These are phyloP conservation scores for Uromys caudimaculatus DNA, from an alignment of 2,797 vertebrate genomes.

Conservation along the genomic window DNA sequence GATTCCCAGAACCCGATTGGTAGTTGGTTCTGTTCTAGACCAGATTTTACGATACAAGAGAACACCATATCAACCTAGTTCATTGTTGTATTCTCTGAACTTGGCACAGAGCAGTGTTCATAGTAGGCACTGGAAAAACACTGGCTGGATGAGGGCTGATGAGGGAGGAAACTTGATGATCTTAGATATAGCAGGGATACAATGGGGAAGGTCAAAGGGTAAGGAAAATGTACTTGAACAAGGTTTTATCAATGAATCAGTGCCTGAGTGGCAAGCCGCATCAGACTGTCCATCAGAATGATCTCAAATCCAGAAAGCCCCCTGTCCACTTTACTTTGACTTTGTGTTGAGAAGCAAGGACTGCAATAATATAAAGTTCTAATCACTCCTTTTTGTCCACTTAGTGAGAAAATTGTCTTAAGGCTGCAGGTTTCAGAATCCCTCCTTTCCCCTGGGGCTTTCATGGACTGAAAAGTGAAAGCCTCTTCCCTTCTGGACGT, in stretches of 20 bases:
- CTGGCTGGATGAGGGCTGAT: background rate
- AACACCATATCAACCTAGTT: background rate
- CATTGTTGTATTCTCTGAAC: background rate
- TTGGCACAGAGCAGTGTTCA: background rate
- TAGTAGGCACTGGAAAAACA: slow-evolving; percentile 4
- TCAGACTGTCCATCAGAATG: slow-evolving; percentile 46
- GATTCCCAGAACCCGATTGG: background rate
- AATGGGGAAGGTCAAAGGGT: background rate
- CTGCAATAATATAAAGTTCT: background rate
- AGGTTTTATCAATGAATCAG: background rate
- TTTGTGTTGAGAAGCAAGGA: background rate
- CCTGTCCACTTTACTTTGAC: background rate
- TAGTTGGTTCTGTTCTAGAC: background rate
- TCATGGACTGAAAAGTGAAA: background rate
- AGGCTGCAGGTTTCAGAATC: background rate
- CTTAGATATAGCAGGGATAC: background rate
- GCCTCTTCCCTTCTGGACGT: background rate
- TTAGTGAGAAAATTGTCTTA: background rate
- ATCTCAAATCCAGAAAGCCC: background rate
- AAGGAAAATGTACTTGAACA: background rate
- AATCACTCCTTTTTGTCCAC: background rate
- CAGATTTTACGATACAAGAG: background rate
- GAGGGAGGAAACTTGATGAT: slow-evolving; percentile 28
- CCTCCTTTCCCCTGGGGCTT: background rate
- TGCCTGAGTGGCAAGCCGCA: background rate